Base-by-base conservation (phyloP, 1,140 invertebrate genomes). In the Drosophila bocki region DNA sequence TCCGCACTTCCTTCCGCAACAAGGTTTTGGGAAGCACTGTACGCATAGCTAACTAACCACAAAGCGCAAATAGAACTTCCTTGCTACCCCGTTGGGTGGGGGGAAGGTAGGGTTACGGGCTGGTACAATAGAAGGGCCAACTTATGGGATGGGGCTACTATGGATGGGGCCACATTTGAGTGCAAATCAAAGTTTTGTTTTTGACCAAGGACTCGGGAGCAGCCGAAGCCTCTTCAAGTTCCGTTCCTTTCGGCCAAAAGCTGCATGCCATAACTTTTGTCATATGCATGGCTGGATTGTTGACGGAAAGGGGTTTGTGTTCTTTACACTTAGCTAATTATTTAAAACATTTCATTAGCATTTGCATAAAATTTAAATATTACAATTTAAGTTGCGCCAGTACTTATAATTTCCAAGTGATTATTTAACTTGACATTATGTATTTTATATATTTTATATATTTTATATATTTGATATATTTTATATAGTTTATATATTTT, bases 111-210 rank as follows among this genome's bases (percentile, higher is more conserved):
- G 26, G 26, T 5, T 6, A 29, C 5, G 26, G 26, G 26, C 26
- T 29, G 33, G 35, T n/a, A 63, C 61, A 64, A 61, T 64, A 12
- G 62, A 44, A 12, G 61, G 61, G 19, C 13, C 22, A n/a, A 7
- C 26, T 19, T 47, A 39, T 1, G 33, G 26, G 50, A 11, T 9
- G 12, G 37, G 12, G 26, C 22, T 48, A n/a, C 2, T 32, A 32
- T 50, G 44, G 44, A 12, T 45, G 26, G 39, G 22, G 29, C 32
- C 67, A 50, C 70, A 72, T 74, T 72, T 72, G 70, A 74, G 70
- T 74, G 70, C 70, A 74, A 74, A 74, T 74, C 70, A 74, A 74
- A 74, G 70, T 74, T 74, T 74, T 74, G 70, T 74, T 74, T 74
- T 72, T 72, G 70, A 72, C 69, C 69, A 48, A 72, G 69, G 47